Percentiles rank a stretch among this genome's conserved stretches.
Conservation (phyloP, 2,888 invertebrate species). For the Ischnura elegans region DNA sequence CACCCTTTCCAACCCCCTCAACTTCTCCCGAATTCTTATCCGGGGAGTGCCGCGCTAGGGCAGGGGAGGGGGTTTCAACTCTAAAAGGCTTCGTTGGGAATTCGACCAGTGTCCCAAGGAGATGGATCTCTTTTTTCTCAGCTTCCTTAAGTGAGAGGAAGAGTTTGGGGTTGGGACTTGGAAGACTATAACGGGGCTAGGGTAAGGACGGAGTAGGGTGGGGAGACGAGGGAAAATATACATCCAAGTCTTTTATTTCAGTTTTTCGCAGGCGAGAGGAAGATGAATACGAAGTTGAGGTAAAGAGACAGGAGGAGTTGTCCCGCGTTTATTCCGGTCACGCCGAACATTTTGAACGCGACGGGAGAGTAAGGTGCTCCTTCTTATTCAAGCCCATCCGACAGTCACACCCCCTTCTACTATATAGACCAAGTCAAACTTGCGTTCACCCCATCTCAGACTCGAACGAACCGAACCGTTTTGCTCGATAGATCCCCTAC, state of each 20-base stretch:
- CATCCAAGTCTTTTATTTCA: not conserved
- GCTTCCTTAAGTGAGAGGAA: constrained; percentile 65
- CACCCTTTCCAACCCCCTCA: not conserved
- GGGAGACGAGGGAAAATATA: constrained; percentile 22
- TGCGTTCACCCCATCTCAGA: no score
- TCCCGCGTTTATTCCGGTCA: constrained; percentile 54
- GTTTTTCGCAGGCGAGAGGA: constrained; percentile 3
- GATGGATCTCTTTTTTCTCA: constrained; percentile 61
- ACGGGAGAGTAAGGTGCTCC: constrained; percentile 24
- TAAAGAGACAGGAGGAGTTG: not conserved
- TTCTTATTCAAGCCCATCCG: not conserved
- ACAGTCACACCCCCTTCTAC: not conserved
- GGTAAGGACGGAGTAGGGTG: no score
- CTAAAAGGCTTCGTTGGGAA: constrained; percentile 54
- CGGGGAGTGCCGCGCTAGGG: constrained; percentile 37
- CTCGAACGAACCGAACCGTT: not conserved
- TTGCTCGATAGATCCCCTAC: not conserved
- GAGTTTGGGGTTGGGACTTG: not conserved
- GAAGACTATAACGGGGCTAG: no score
- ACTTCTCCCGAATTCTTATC: not conserved
- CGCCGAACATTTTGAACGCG: constrained; percentile 45
- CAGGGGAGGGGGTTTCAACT: no score
- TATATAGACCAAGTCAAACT: no score
- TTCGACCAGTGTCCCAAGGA: constrained; percentile 56
- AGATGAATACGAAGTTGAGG: constrained; percentile 55